These are phyloP conservation scores for Oreohelix idahoensis DNA, from an alignment of 1,140 invertebrate genomes.

Conservation along the genomic window DNA sequence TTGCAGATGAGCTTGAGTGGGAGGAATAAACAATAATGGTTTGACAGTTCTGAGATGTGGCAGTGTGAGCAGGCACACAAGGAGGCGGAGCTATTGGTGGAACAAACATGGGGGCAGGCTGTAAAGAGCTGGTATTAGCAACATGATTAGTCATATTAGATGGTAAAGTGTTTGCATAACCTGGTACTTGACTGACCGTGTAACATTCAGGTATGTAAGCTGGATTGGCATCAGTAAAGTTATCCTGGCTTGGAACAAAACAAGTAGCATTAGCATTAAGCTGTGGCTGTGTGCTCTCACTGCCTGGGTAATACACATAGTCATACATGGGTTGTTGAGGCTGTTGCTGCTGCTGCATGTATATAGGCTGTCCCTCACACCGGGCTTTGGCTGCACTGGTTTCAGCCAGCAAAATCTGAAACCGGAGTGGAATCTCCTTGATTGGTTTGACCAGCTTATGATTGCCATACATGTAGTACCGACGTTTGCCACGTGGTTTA, in stretches of 20 bases:
- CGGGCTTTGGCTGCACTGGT: slow-evolving; percentile 61
- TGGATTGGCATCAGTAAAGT: not conserved
- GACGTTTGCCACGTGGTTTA: slow-evolving; percentile 53
- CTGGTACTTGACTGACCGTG: not conserved
- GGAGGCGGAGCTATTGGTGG: slow-evolving; percentile 42
- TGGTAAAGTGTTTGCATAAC: not conserved
- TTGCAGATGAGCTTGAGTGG: not conserved
- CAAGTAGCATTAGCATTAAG: slow-evolving; percentile 59
- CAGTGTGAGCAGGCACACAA: slow-evolving; percentile 7
- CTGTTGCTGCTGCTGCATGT: slow-evolving; percentile 55
- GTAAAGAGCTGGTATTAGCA: not conserved
- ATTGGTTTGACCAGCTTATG: slow-evolving; percentile 69
- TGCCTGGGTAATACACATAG: slow-evolving; percentile 37
- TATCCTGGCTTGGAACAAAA: slow-evolving; percentile 55
- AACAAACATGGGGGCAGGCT: slow-evolving; percentile 10
- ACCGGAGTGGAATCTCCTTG: slow-evolving; percentile 68
- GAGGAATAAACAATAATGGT: slow-evolving; percentile 22
- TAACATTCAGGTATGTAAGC: slow-evolving; percentile 33
- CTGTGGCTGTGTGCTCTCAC: not conserved
- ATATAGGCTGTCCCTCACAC: slow-evolving; percentile 67
- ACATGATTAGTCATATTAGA: not conserved
- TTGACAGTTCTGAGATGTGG: slow-evolving; percentile 2
- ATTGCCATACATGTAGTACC: slow-evolving; percentile 68
- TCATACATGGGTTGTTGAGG: slow-evolving; percentile 25
- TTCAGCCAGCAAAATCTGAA: slow-evolving; percentile 62